A percentile compares a stretch with the other conserved stretches of the same genome.
phyloP scores from a whole-genome alignment of 2,888 invertebrate species.

The Drosophila robusta region DNA sequence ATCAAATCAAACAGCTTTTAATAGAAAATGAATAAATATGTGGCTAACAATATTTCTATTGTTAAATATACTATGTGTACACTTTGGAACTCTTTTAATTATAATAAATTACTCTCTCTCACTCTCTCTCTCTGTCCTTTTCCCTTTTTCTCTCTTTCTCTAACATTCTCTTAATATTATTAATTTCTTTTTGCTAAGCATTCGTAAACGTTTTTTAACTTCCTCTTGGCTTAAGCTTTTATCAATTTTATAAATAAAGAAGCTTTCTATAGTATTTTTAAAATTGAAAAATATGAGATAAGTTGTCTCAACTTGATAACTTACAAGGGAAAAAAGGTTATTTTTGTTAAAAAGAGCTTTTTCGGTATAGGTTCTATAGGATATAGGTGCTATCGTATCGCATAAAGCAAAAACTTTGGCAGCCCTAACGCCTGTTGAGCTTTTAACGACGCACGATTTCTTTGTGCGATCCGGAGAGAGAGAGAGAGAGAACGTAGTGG shows the following conservation, averaged over 20 bases:
- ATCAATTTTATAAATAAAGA: not conserved
- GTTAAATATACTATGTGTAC: no score
- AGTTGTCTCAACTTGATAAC: not conserved
- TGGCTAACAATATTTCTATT: no score
- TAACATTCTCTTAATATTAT: not conserved
- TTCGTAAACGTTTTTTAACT: constrained; percentile 1
- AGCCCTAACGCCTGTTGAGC: constrained; percentile 11
- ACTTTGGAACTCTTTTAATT: no score
- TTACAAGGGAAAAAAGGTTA: no score
- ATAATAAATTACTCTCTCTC: no score
- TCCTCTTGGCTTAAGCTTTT: not conserved
- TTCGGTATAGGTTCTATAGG: not conserved
- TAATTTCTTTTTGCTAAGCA: not conserved
- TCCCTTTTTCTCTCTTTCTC: no score
- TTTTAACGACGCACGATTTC: constrained; percentile 19
- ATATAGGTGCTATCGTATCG: not conserved
- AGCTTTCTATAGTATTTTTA: not conserved
- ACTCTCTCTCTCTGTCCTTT: no score
- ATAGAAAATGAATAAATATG: no score
- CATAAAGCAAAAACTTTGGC: constrained; percentile 1
- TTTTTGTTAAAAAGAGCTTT: not conserved
- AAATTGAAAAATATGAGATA: not conserved
- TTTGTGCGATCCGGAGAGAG: constrained; percentile 15
- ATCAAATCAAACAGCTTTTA: no score
- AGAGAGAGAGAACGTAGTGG: not conserved